Evolutionary conservation across 2,797 vertebrate genomes (phyloP), one percentile per base, ranked within the genome.

Genomic region (Poliocrania exsul): DNA sequence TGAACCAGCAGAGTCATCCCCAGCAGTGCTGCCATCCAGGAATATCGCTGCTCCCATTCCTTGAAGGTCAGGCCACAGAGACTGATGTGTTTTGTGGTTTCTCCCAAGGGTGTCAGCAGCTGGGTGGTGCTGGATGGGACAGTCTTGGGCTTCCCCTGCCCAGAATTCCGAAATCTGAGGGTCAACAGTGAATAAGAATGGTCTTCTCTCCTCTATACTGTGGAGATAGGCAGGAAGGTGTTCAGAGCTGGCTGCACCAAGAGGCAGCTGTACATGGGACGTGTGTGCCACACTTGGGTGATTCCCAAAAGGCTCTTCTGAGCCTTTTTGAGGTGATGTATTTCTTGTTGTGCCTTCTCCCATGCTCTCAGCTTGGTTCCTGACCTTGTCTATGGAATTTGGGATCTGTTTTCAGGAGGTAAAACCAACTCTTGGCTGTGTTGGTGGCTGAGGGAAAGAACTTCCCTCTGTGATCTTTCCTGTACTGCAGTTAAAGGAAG

Each of bases 261-360:
- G 62, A 47, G 26, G 40, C 46, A 65, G 51, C 26, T 1, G 0
- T 28, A 17, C 1, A 0, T 1, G 17, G 35, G 60, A 23, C 0
- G 0, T 61, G 9, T 5, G 1, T 53, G 28, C 24, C 14, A 6
- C 25, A 1, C 13, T 28, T 14, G 18, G 28, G 31, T 35, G 25
- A 35, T 80, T 50, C 28, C 40, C 51, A 19, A 44, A 23, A 42
- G 11, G 15, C 16, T 85, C 13, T 58, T 18, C 38, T 31, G 51
- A 72, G 38, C 24, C 23, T 72, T 33, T 57, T 20, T 0, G 2
- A 53, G n/a, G 29, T 50, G 24, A 7, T 53, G 4, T 8, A 1
- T 54, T 79, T 65, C 50, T 74, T 38, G 3, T 18, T 37, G 37
- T 58, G 28, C 35, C 17, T 57, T 57, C 3, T 42, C 66, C 60